phyloP scores from a whole-genome alignment of 1,140 invertebrate species.

The Spodoptera frugiperda region DNA sequence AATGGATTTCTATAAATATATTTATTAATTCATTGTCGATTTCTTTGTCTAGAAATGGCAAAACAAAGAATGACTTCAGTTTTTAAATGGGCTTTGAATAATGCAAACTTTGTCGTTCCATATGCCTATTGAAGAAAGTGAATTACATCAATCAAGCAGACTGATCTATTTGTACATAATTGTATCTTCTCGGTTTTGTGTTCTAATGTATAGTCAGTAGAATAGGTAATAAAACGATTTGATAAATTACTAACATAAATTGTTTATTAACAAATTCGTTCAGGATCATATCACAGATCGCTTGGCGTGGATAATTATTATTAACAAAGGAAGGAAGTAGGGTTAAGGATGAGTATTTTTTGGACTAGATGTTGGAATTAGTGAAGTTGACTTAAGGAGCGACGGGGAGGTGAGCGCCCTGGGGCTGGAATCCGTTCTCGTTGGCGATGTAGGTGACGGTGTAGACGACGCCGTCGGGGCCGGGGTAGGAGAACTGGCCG shows the following conservation, averaged over 20 bases:
- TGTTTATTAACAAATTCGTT: constrained; percentile 70
- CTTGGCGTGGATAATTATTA: constrained; percentile 58
- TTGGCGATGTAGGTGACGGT: constrained; percentile 88
- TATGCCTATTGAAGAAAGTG: too few species aligned
- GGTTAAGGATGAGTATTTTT: constrained; percentile 70
- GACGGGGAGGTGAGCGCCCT: constrained; percentile 88
- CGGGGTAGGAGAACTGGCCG: constrained; percentile 88
- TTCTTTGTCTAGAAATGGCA: too few species aligned
- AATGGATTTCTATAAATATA: too few species aligned
- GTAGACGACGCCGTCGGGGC: constrained; percentile 90
- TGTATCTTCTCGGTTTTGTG: too few species aligned
- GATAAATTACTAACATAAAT: constrained; percentile 69
- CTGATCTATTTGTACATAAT: too few species aligned
- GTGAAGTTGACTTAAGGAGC: constrained; percentile 54
- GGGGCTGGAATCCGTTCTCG: constrained; percentile 87
- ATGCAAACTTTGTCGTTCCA: too few species aligned
- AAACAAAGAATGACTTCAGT: too few species aligned
- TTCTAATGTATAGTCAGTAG: not conserved
- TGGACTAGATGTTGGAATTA: constrained; percentile 71
- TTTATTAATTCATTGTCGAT: too few species aligned
- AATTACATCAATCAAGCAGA: too few species aligned
- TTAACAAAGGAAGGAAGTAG: constrained; percentile 58
- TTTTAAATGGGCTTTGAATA: too few species aligned
- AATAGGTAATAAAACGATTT: constrained; percentile 51
- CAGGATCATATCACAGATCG: constrained; percentile 80